These are phyloP conservation scores for Erebia ligea DNA, from an alignment of 2,888 invertebrate species.

Conservation along the genomic window DNA sequence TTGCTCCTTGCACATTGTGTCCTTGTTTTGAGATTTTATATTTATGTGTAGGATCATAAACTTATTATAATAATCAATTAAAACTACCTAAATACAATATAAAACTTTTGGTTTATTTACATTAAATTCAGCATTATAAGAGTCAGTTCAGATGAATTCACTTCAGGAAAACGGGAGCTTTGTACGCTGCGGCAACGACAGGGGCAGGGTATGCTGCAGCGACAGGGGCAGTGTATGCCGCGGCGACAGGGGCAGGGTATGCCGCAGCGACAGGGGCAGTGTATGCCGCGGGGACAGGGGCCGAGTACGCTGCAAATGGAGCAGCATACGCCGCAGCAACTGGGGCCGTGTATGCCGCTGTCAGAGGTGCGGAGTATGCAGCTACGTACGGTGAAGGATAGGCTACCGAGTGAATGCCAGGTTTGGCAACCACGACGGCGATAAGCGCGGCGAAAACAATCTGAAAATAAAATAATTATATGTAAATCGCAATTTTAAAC, in stretches of 20 bases:
- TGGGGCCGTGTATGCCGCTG: slow-evolving; percentile 47
- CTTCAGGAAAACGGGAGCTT: slow-evolving; percentile 41
- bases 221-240: slow-evolving; percentile 49
- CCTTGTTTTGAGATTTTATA: no score
- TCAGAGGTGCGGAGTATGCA: slow-evolving; percentile 62
- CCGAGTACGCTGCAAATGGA: slow-evolving; percentile 53
- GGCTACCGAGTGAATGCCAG: slow-evolving; percentile 66
- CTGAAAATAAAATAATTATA: slow-evolving; percentile 47
- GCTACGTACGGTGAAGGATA: slow-evolving; percentile 50
- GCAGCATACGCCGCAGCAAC: slow-evolving; percentile 55
- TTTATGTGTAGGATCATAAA: no score
- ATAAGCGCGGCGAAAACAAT: slow-evolving; percentile 65
- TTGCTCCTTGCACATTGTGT: no score
- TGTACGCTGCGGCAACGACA: slow-evolving; percentile 39
- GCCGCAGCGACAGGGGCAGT: slow-evolving; percentile 51
- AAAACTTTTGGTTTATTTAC: slow-evolving; percentile 11
- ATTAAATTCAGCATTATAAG: neutral
- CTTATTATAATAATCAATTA: neutral
- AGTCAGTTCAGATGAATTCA: slow-evolving; percentile 21
- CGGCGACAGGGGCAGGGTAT: slow-evolving; percentile 47
- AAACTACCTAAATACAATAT: neutral
- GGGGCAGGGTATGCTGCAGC: slow-evolving; percentile 55
- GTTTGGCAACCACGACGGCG: slow-evolving; percentile 70
- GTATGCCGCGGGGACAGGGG: slow-evolving; percentile 54
- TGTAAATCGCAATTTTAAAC: neutral